Evolutionary conservation across 2,888 invertebrate species (phyloP), one percentile per base, ranked within the genome.

Genomic region (Cyclophora albipunctata): DNA sequence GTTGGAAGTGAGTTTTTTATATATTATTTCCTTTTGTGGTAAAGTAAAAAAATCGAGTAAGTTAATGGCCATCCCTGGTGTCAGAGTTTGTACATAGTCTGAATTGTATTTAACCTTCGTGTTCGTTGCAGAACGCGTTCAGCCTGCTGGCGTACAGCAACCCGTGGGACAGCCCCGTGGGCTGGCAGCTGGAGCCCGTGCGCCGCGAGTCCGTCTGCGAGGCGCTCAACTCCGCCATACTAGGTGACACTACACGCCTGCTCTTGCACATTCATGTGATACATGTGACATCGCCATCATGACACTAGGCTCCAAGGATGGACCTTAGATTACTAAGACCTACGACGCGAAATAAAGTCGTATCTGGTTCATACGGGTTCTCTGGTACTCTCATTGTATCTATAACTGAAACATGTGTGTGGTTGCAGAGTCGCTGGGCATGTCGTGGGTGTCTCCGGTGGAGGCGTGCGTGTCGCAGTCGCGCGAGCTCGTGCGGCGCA

Each of bases 131-230:
- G 95, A 96, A 98, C 87, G 98, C 98, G 75, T 99, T 98, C 91
- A 98, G 98, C 90, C 91, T 99, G 76, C 90, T 99, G 75, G 98
- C 98, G 46, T 99, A 99, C 88, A 95, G 97, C 67, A 98, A 99
- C 90, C 99, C 98, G 37, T 98, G 97, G 97, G 94, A 93, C 74
- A 98, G 98, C 84, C 98, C 98, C 20, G 94, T 98, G 56, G 98
- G 98, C 55, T 97, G 96, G 95, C 97, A 98, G 84, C 90, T 99
- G 69, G 95, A 97, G 83, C 95, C 98, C n/a, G 92, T 94, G 65
- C 95, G 98, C 75, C 92, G 99, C 69, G 98, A 99, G 88, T 94
- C 95, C 49, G 95, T 98, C 55, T 98, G 97, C 90, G 96, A 96
- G 72, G 95, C 97, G 73, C 93, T 99, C 70, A 99, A 99, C 90